Conservation (phyloP, 2,797 vertebrate genomes). For the Coregonus sp. region DNA sequence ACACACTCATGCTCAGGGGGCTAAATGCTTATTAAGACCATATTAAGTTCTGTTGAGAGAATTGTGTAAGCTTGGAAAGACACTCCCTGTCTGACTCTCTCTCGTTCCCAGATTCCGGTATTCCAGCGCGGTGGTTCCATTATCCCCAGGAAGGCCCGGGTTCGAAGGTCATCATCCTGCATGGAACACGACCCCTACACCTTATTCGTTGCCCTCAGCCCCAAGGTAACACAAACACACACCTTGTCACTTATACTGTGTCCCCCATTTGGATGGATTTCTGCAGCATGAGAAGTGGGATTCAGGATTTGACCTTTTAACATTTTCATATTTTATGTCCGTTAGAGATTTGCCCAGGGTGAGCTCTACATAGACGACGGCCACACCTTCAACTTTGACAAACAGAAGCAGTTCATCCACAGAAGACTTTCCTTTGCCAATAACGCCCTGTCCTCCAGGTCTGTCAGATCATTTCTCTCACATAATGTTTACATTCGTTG, state of each 20-base stretch:
- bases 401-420: constrained; percentile 78
- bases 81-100: background rate
- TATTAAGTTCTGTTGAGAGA: too few relatives aligned
- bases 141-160: constrained; percentile 84
- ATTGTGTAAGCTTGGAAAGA: too few relatives aligned
- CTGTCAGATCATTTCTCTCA: constrained; percentile 29
- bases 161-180: constrained; percentile 84
- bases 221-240: constrained; percentile 68
- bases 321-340: background rate
- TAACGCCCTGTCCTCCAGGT: constrained; percentile 83
- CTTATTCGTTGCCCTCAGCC: constrained; percentile 82
- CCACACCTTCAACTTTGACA: constrained; percentile 84
- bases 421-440: constrained; percentile 78
- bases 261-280: background rate
- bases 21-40: background rate
- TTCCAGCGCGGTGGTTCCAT: constrained; percentile 90
- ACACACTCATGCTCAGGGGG: background rate
- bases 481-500: background rate
- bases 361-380: constrained; percentile 90
- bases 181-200: constrained; percentile 89
- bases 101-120: constrained; percentile 80
- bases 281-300: background rate
- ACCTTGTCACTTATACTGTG: background rate
- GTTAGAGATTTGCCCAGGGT: constrained; percentile 83
- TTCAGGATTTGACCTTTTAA: background rate